Evolutionary conservation across 2,797 vertebrate genomes (phyloP).

Genomic region (Eulemur rubriventer): DNA sequence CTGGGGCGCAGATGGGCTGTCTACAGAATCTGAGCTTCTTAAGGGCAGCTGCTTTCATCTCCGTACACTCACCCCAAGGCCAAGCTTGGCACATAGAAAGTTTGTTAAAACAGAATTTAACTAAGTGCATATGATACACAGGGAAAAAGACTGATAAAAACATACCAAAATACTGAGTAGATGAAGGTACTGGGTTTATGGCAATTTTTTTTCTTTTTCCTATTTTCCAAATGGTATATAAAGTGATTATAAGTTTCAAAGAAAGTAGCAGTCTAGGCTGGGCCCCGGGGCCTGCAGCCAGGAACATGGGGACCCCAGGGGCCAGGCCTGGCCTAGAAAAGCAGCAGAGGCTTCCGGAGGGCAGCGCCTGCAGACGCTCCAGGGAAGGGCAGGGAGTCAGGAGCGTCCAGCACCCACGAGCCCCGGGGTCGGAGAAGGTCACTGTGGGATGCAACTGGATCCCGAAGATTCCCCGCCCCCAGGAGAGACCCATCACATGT

Average conservation of each 20-base stretch:
- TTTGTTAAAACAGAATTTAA: not conserved
- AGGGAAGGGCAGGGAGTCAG: not conserved
- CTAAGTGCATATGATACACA: not conserved
- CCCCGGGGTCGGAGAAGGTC: not conserved
- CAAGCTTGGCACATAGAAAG: not conserved
- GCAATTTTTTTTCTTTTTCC: not conserved
- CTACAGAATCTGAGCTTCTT: not conserved
- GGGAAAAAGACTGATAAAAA: not conserved
- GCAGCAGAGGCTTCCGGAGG: not conserved
- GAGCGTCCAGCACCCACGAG: not conserved
- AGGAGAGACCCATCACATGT: not conserved
- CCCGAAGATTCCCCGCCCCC: not conserved
- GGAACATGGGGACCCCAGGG: not conserved
- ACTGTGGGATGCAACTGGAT: not conserved
- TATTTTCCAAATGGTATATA: not conserved
- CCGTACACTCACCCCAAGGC: not conserved
- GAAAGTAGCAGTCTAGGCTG: not conserved
- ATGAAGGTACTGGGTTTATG: not conserved
- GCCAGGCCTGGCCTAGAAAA: not conserved
- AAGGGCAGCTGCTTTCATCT: not conserved
- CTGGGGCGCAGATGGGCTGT: not conserved
- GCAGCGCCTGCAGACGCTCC: too few relatives aligned
- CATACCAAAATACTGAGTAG: not conserved
- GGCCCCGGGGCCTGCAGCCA: not conserved
- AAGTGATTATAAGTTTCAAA: not conserved